A percentile compares a stretch with the other conserved stretches of the same genome.
These are phyloP conservation scores for Tichodroma muraria DNA, from an alignment of 2,113 vertebrate genomes.

Conservation along the genomic window DNA sequence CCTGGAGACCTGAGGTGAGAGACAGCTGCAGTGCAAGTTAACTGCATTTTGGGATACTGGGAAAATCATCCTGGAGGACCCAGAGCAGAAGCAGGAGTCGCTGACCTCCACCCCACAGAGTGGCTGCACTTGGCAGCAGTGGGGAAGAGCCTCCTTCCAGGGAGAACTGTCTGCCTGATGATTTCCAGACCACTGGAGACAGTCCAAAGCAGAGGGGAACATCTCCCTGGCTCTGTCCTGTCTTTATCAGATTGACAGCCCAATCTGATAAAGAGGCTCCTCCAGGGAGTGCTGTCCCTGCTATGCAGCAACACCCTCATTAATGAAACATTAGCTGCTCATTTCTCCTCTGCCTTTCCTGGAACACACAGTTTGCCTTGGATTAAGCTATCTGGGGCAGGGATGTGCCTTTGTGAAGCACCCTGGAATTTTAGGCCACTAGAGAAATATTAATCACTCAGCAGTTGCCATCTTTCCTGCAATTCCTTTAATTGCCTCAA, in stretches of 20 bases:
- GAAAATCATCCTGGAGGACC: background rate
- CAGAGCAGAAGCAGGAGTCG: background rate
- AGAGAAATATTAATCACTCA: conserved; percentile 18
- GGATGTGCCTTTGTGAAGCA: background rate
- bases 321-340: background rate
- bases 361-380: background rate
- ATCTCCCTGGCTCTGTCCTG: background rate
- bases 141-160: background rate
- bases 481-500: background rate
- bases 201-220: background rate
- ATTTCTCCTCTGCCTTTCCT: background rate
- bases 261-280: background rate
- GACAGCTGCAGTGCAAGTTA: background rate
- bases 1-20: background rate
- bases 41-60: background rate
- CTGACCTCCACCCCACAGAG: background rate
- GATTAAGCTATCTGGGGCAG: background rate
- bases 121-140: background rate
- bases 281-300: background rate
- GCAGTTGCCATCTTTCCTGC: background rate
- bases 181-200: background rate
- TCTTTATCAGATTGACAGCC: background rate
- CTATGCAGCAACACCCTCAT: background rate
- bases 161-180: background rate
- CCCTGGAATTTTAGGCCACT: background rate